Evolutionary conservation across 2,888 invertebrate genomes (phyloP).

Genomic region (Agonopterix arenella): DNA sequence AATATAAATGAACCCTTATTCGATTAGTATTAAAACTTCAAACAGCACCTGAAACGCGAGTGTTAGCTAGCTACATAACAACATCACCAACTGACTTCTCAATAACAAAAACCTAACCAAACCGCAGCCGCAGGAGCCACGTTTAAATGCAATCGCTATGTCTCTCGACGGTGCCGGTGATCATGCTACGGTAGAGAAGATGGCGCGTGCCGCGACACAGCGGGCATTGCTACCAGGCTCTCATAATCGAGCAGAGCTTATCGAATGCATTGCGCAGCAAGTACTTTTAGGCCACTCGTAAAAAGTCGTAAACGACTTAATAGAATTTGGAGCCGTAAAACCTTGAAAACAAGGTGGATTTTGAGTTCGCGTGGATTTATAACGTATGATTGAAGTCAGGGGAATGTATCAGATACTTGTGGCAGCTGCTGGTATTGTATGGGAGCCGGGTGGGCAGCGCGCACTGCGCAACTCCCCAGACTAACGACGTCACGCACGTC

Average conservation of each 20-base stretch:
- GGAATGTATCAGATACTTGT: constrained; percentile 32
- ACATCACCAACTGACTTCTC: too few species aligned
- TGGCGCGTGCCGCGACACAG: constrained; percentile 69
- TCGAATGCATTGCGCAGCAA: constrained; percentile 9
- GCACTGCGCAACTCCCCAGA: constrained; percentile 75
- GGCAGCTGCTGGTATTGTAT: constrained; percentile 35
- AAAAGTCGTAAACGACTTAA: constrained; percentile 5
- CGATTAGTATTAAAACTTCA: too few species aligned
- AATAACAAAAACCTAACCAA: too few species aligned
- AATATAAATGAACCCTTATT: too few species aligned
- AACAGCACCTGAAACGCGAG: too few species aligned
- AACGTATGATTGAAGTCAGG: constrained; percentile 17
- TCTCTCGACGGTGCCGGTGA: neutral
- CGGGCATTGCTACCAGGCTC: constrained; percentile 56
- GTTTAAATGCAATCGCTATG: too few species aligned
- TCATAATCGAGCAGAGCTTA: constrained; percentile 27
- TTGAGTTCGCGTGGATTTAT: constrained; percentile 15
- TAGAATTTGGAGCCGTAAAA: constrained; percentile 13
- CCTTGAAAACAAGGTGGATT: constrained; percentile 15
- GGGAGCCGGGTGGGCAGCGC: constrained; percentile 65
- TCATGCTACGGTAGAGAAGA: constrained; percentile 32
- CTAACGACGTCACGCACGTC: constrained; percentile 58
- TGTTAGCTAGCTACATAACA: too few species aligned
- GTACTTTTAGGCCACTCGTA: neutral
- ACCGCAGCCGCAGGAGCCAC: too few species aligned